phyloP scores from a whole-genome alignment of 2,113 vertebrate species.

The Ginglymostoma cirratum region DNA sequence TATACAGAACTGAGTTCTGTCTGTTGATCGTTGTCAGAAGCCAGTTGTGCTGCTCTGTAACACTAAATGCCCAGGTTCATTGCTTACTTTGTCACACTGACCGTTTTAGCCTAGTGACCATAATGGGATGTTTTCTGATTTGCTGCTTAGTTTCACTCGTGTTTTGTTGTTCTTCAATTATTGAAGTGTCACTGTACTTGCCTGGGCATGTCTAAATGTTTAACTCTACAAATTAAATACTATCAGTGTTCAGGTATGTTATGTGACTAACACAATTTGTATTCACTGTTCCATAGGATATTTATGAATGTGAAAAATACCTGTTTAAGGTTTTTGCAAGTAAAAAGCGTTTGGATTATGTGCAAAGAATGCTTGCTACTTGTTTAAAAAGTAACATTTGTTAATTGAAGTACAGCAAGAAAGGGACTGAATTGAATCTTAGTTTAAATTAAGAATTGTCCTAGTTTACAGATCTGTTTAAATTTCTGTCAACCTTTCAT shows the following conservation, averaged over 20 bases:
- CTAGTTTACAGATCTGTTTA: neutral
- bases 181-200: constrained; percentile 39
- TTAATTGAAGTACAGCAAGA: neutral
- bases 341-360: neutral
- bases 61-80: neutral
- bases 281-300: neutral
- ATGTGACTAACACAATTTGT: neutral
- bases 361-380: neutral
- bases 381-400: neutral
- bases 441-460: neutral
- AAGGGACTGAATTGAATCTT: neutral
- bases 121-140: neutral
- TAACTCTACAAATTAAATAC: neutral
- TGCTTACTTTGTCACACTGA: neutral
- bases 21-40: neutral
- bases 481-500: neutral
- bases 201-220: neutral
- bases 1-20: neutral
- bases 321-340: neutral
- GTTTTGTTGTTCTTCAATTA: neutral
- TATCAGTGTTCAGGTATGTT: neutral
- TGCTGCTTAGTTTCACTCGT: neutral
- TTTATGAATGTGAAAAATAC: neutral
- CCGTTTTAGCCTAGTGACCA: neutral
- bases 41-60: neutral